A percentile compares a stretch with the other conserved stretches of the same genome.
Evolutionary conservation across 2,797 vertebrate species (phyloP).

Genomic region (Potorous gilbertii): DNA sequence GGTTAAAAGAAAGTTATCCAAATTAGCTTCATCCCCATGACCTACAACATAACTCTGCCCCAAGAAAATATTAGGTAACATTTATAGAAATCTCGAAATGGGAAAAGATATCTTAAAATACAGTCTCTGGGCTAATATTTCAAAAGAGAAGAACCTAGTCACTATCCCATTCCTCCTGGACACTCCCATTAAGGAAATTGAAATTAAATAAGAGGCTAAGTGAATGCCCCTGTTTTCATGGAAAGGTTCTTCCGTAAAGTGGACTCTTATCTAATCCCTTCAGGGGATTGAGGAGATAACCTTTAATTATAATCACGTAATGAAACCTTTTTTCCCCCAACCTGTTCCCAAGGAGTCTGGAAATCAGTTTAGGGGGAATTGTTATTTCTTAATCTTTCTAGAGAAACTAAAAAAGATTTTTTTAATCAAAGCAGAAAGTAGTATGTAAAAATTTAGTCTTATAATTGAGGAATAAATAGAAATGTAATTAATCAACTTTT

Average conservation of each 20-base stretch:
- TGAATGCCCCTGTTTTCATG: not conserved
- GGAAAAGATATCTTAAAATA: not conserved
- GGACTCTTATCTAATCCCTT: not conserved
- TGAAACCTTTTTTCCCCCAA: not conserved
- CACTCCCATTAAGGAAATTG: not conserved
- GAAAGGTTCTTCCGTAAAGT: not conserved
- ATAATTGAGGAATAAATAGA: slow-evolving; percentile 7
- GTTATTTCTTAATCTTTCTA: not conserved
- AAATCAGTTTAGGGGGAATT: not conserved
- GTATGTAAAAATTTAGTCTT: not conserved
- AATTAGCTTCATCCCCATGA: not conserved
- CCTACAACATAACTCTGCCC: no score
- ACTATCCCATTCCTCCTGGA: not conserved
- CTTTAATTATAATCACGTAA: not conserved
- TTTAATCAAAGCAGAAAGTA: not conserved
- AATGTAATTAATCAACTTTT: not conserved
- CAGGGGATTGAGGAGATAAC: not conserved
- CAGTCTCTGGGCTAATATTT: not conserved
- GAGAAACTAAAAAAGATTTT: not conserved
- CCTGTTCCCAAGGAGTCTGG: not conserved
- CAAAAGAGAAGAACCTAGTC: not conserved
- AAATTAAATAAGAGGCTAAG: not conserved
- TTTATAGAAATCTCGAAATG: not conserved
- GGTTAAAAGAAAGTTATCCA: not conserved
- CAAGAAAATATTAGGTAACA: not conserved